Evolutionary conservation across 2,888 invertebrate species (phyloP), one percentile per base, ranked within the genome.

Genomic region (Dynastes grantii): DNA sequence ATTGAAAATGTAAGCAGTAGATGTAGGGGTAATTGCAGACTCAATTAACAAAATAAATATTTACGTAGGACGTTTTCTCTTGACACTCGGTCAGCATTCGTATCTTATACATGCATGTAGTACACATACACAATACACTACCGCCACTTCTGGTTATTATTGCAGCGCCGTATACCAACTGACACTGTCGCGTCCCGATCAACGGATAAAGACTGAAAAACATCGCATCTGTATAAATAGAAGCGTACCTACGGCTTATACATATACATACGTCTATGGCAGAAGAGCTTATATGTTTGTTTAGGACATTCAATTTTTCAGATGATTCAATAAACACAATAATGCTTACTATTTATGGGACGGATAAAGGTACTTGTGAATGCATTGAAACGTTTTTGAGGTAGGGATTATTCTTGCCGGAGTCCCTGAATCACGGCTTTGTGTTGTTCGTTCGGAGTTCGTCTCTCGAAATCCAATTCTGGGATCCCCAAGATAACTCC

Each of bases 231-330:
- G 81, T 78, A 78, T 78, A 81, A 81, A 81, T 80, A 81, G 29
- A 68, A 49, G 53, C 73, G 76, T 58, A 58, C 55, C 55, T 58
- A 70, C 61, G 67, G 76, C 78, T 76, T 45, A 45, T 45, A 11
- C 78, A 78, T 45, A 45, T 45, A 11, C 78, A 78, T 68, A 68
- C 53, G 27, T 51, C 68, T 80, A 75, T 45, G 16, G 73, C 61
- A 61, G 78, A 78, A 80, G 73, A 73, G 76, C 76, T 80, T 76
- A 67, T 75, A 71, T 86, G 84, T 86, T 86, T 86, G 84, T 85
- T 86, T 85, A 86, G 86, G 86, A 85, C 84, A 83, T 84, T 81
- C 85, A 85, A 85, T 86, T 86, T 86, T 86, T 86, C 86, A 84
- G 84, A 85, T 85, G 84, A 86, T 85, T 85, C 85, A 84, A 85